Base-by-base conservation (phyloP, 2,113 vertebrate genomes). In the Tor tambroides region DNA sequence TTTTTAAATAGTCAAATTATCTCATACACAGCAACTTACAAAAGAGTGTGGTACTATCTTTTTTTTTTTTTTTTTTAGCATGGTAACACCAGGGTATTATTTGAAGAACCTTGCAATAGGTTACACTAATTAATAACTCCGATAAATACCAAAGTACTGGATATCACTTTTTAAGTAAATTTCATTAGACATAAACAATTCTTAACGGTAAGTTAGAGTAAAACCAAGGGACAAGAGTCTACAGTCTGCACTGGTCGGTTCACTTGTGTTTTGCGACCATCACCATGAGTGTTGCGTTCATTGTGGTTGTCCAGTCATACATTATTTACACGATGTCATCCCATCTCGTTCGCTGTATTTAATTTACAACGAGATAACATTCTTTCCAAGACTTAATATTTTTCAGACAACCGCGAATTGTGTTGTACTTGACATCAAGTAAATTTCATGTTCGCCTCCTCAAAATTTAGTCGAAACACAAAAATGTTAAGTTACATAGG, bases 341-440 rank as follows among this genome's bases (percentile, higher is more conserved):
- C 72, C 76, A 85, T 78, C 85, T 89, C 80, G 87, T 89, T 89
- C 46, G 69, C 74, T 74, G 88, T 89, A 90, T 87, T 91, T 91
- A 89, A 90, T 90, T 91, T 83, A 90, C 89, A 85, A 86, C 83
- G 85, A 83, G 84, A 80, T 89, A 85, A 86, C 51, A 28, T 30
- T 88, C 89, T 90, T 85, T 41, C 2, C 30, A 5, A 28, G 21
- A 30, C 76, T 23, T 12, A 6, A 15, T 72, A 43, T 85, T 26
- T 54, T 41, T 32, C 30, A 35, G 21, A 75, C n/a, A 80, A 41
- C 4, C 10, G 1, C 28, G 30, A 23, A 21, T 12, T 35, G 11
- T 21, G 21, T 61, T 61, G n/a, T 61, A 61, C n/a, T 23, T 61
- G 56, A n/a, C 56, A 61, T 23, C 19, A 35, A n/a, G 23, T 28